Evolutionary conservation across 1,140 invertebrate genomes (phyloP).

Genomic region (Lepidotrigona ventralis): DNA sequence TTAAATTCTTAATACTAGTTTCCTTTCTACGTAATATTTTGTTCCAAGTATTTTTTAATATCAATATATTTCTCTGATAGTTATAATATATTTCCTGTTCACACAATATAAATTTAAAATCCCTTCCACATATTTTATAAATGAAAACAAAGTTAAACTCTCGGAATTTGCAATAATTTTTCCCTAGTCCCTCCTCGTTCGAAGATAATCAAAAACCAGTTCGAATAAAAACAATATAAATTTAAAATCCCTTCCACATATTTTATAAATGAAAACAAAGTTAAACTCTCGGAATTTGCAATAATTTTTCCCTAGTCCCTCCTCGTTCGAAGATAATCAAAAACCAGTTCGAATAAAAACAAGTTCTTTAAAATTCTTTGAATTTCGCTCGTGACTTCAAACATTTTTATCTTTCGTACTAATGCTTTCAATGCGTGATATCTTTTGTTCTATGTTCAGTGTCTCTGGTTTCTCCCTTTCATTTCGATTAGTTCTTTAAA

Average conservation of each 20-base stretch:
- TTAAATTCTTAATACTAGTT: too few relatives aligned
- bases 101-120: too few relatives aligned
- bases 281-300: not conserved
- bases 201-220: not conserved
- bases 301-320: not conserved
- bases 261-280: too few relatives aligned
- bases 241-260: too few relatives aligned
- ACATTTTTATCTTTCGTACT: not conserved
- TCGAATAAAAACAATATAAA: not conserved
- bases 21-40: too few relatives aligned
- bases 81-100: too few relatives aligned
- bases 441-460: not conserved
- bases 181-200: not conserved
- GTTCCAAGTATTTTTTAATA: too few relatives aligned
- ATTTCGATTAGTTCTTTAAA: too few relatives aligned
- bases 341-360: not conserved
- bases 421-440: not conserved
- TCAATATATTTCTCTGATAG: too few relatives aligned
- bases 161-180: not conserved
- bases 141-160: too few relatives aligned
- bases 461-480: not conserved
- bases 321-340: not conserved
- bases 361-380: not conserved
- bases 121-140: too few relatives aligned
- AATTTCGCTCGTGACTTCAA: not conserved